These are phyloP conservation scores for Noturus placidus DNA, from an alignment of 2,113 vertebrate genomes.

Conservation along the genomic window DNA sequence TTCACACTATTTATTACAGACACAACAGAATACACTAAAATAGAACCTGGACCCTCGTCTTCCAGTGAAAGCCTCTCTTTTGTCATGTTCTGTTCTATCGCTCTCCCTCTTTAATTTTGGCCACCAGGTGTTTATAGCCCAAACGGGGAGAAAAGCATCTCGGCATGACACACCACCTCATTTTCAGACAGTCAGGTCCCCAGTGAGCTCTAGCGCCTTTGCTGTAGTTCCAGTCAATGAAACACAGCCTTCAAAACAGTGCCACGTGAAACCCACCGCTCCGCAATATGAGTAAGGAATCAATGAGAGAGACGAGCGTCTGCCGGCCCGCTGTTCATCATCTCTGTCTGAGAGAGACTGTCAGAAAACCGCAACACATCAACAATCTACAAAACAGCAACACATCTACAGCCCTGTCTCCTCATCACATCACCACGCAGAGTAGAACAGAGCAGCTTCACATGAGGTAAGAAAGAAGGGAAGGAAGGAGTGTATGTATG, in stretches of 20 bases:
- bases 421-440: background rate
- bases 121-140: conserved; percentile 25
- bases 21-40: conserved; percentile 10
- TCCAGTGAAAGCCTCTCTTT: conserved; percentile 12
- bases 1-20: conserved; percentile 26
- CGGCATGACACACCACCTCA: conserved; percentile 14
- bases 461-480: background rate
- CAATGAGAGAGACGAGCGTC: conserved; percentile 49
- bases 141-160: background rate
- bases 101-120: conserved; percentile 27
- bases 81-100: conserved; percentile 24
- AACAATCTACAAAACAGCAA: background rate
- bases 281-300: conserved; percentile 49
- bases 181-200: conserved; percentile 24
- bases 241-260: conserved; percentile 35
- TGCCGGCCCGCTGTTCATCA: conserved; percentile 47
- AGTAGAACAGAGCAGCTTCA: background rate
- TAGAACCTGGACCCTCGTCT: conserved; percentile 17
- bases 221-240: conserved; percentile 22
- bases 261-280: conserved; percentile 33
- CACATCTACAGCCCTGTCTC: background rate
- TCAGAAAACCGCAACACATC: conserved; percentile 27
- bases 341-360: background rate
- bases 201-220: conserved; percentile 15
- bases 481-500: background rate